Conservation (phyloP, 2,113 vertebrate genomes). For the Tragelaphus scriptus region DNA sequence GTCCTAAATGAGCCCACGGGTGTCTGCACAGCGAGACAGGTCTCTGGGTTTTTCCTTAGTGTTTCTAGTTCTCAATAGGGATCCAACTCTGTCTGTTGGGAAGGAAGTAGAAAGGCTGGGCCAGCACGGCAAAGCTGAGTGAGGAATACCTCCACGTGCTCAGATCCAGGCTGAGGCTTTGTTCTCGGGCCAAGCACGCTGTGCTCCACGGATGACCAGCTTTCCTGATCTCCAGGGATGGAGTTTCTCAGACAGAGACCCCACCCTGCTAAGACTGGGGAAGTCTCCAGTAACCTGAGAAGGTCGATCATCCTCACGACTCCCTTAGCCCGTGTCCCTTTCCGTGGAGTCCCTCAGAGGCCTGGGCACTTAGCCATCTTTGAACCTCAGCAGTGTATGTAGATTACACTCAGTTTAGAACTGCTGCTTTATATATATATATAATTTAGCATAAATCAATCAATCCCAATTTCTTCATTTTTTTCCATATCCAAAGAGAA, state of each 20-base stretch:
- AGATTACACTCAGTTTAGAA: background rate
- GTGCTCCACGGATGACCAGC: background rate
- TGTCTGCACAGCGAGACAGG: background rate
- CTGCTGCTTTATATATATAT: background rate
- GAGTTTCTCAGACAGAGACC: background rate
- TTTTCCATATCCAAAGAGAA: background rate
- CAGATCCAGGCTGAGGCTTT: background rate
- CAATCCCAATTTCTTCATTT: background rate
- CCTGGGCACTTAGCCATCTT: fast-evolving
- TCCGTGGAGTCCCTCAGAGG: background rate
- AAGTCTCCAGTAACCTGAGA: background rate
- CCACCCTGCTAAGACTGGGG: background rate
- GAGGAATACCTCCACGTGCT: background rate
- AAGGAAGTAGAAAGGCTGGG: background rate
- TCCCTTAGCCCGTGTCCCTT: background rate
- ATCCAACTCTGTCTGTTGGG: background rate
- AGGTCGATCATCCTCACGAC: fast-evolving
- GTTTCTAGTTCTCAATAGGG: background rate
- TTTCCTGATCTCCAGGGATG: background rate
- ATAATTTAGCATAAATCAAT: background rate
- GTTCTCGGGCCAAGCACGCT: fast-evolving
- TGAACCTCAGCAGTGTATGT: fast-evolving
- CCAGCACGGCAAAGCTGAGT: background rate
- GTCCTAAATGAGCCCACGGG: fast-evolving
- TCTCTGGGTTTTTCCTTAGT: background rate